A percentile compares a stretch with the other conserved stretches of the same genome.
phyloP scores from a whole-genome alignment of 2,888 invertebrate species.

The Callinectes sapidus region DNA sequence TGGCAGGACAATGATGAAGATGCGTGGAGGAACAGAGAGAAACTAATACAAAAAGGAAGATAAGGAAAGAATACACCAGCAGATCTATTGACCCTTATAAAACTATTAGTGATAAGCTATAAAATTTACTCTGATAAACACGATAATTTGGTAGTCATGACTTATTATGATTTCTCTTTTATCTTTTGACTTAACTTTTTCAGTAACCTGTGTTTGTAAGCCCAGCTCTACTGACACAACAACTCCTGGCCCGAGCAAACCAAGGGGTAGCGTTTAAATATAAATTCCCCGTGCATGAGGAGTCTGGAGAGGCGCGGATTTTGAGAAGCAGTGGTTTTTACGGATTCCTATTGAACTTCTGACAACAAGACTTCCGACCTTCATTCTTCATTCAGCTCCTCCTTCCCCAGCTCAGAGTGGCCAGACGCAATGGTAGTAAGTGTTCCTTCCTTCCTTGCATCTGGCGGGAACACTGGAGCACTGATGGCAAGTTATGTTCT shows the following conservation, averaged over 20 bases:
- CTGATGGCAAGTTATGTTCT: constrained; percentile 25
- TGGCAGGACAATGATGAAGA: neutral
- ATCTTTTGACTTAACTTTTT: neutral
- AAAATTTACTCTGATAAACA: neutral
- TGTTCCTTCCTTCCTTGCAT: neutral
- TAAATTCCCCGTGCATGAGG: neutral
- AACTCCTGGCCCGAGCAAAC: neutral
- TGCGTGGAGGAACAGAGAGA: no score
- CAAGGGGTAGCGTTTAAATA: neutral
- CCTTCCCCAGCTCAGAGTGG: neutral
- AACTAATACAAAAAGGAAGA: no score
- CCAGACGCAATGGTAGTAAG: neutral
- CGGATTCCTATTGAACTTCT: neutral
- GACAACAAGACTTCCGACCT: neutral
- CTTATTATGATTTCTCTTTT: neutral
- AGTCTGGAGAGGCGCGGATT: neutral
- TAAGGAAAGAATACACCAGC: no score
- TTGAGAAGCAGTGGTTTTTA: neutral
- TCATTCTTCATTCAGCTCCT: neutral
- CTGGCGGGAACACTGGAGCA: neutral
- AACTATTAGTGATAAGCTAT: no score
- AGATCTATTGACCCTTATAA: no score
- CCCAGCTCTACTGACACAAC: neutral
- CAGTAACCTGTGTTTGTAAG: neutral
- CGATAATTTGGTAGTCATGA: neutral